A percentile compares a stretch with the other conserved stretches of the same genome.
Conservation (phyloP, 1,140 invertebrate genomes). For the Caenorhabditis elegans region DNA sequence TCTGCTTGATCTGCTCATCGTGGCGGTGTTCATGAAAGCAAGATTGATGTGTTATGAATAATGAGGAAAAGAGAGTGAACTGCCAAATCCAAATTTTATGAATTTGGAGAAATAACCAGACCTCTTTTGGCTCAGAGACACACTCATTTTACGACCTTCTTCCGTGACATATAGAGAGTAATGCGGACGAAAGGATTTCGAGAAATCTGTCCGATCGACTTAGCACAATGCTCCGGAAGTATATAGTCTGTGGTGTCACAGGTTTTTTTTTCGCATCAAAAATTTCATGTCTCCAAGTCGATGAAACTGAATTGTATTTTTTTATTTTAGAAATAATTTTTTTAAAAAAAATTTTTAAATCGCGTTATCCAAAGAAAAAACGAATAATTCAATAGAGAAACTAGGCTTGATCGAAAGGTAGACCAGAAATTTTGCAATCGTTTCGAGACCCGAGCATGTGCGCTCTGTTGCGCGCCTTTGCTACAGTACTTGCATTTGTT, state of each 20-base stretch:
- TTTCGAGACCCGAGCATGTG: no score
- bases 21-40: background rate
- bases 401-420: no score
- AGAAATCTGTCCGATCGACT: slow-evolving; percentile 24
- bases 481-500: background rate
- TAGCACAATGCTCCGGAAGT: slow-evolving; percentile 23
- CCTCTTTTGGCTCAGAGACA: background rate
- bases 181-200: background rate
- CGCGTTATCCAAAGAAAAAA: no score
- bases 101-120: background rate
- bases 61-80: background rate
- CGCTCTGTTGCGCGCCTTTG: background rate
- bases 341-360: no score
- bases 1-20: background rate
- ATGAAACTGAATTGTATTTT: no score
- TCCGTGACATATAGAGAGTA: slow-evolving; percentile 16
- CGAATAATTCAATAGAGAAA: no score
- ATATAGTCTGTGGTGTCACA: background rate
- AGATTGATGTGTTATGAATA: slow-evolving; percentile 29
- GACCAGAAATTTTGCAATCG: no score
- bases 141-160: slow-evolving; percentile 18
- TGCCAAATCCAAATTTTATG: background rate
- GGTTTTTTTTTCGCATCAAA: background rate
- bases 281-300: no score
- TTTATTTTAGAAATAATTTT: no score